Base-by-base conservation (phyloP, 2,888 invertebrate species). In the Chrysolina haemoptera region DNA sequence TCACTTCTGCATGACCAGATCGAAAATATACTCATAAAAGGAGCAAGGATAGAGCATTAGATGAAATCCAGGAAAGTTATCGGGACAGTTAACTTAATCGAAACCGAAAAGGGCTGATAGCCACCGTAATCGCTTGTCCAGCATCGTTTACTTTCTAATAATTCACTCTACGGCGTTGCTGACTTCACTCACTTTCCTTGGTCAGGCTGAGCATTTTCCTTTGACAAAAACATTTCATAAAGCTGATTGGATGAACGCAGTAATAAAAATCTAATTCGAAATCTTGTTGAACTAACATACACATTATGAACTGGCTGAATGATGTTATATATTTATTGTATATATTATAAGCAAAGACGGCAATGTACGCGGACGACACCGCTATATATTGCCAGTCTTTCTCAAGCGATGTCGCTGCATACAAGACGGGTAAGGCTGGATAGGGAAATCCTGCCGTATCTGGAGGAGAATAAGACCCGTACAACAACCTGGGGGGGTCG, bases 51-150 rank as follows among this genome's bases (percentile, higher is more conserved):
- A 35, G 16, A 64, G 68, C 64, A 50, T 68, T 68, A 59, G 62
- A 68, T 53, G 55, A 68, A 73, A 68, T 73, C 72, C 68, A 63
- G 63, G 53, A 74, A 81, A 81, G 77, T 74, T 76, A 78, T 79
- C 78, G 79, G 75, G 84, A 83, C 84, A 82, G 81, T 80, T 82
- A 82, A 82, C 82, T 85, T 86, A 86, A 86, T 86, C 85, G 83
- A 75, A 80, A 76, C 76, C 81, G 85, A 85, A 83, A 82, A 82
- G 84, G 81, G 86, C 78, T 86, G 87, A 87, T 86, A 84, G 83
- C 79, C 78, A 77, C 81, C 80, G 86, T 87, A 87, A 87, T 87
- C 86, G 85, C 86, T 84, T 87, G 87, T 87, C 87, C 85, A 84
- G 84, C 82, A 80, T 80, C 82, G 84, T 87, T 86, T 83, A 81